phyloP scores from a whole-genome alignment of 2,113 vertebrate genomes.

The Chlorodrepanis virens region DNA sequence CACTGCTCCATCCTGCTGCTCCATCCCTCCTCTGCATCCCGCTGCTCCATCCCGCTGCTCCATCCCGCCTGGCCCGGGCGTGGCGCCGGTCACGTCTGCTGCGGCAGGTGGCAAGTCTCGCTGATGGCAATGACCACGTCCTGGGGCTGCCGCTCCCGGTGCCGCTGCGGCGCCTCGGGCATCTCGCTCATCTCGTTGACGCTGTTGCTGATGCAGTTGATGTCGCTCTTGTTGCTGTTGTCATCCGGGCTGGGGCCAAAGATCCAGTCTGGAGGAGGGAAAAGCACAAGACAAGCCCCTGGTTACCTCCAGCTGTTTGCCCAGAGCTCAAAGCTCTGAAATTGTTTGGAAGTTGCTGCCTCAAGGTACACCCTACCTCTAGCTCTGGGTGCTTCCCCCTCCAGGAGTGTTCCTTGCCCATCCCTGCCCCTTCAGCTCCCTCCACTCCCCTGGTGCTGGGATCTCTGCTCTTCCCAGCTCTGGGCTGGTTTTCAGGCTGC shows the following conservation, averaged over 20 bases:
- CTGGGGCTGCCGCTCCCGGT: constrained; percentile 46
- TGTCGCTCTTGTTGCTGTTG: constrained; percentile 75
- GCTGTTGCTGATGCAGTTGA: constrained; percentile 81
- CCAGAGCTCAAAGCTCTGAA: background rate
- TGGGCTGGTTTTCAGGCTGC: background rate
- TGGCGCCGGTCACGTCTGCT: constrained; percentile 32
- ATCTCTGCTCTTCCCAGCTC: background rate
- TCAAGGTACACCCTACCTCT: background rate
- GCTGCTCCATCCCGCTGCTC: background rate
- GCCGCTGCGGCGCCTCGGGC: background rate
- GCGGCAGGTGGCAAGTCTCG: constrained; percentile 71
- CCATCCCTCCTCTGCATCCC: background rate
- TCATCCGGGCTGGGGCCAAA: constrained; percentile 69
- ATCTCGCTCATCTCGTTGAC: constrained; percentile 72
- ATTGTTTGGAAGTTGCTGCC: background rate
- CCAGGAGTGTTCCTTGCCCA: background rate
- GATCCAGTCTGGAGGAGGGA: constrained; percentile 76
- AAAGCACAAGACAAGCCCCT: background rate
- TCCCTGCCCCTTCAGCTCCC: too few species aligned
- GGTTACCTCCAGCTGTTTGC: background rate
- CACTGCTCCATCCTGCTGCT: rapidly evolving
- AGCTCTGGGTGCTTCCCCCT: rapidly evolving
- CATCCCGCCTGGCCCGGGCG: background rate
- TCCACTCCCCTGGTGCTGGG: background rate
- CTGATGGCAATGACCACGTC: constrained; percentile 77